Evolutionary conservation across 2,797 vertebrate species (phyloP).

Genomic region (Anguilla obscura): DNA sequence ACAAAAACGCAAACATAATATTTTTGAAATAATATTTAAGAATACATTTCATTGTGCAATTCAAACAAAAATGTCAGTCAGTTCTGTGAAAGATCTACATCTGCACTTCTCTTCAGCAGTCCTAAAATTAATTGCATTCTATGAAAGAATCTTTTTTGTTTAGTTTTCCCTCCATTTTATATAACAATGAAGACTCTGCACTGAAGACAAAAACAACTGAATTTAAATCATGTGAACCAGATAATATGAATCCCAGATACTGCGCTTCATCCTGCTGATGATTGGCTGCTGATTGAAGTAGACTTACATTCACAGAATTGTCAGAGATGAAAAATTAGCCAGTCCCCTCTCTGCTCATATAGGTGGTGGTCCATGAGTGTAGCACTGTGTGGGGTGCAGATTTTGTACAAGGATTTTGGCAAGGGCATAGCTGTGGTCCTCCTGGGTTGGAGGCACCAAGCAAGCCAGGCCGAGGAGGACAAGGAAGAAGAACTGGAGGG

Average conservation of each 20-base stretch:
- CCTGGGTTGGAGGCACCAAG: conserved; percentile 84
- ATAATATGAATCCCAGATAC: conserved; percentile 43
- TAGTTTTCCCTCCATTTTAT: conserved; percentile 29
- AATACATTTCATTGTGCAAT: too few species aligned
- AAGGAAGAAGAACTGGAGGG: conserved; percentile 87
- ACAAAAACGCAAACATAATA: too few species aligned
- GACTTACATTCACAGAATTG: conserved; percentile 22
- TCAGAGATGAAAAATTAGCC: conserved; percentile 31
- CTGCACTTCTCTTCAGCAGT: conserved; percentile 24
- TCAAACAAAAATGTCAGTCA: too few species aligned
- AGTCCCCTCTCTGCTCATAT: conserved; percentile 69
- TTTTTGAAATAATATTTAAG: too few species aligned
- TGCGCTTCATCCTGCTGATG: conserved; percentile 42
- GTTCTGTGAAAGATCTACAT: conserved; percentile 20
- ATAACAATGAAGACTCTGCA: conserved; percentile 33
- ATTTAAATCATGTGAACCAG: conserved; percentile 43
- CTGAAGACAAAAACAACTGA: neutral
- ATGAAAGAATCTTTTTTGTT: conserved; percentile 35
- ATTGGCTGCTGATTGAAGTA: conserved; percentile 7
- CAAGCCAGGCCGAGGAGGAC: conserved; percentile 82
- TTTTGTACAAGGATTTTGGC: conserved; percentile 93
- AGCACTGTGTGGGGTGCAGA: conserved; percentile 93
- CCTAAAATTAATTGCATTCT: conserved; percentile 9
- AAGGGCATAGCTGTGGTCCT: conserved; percentile 87
- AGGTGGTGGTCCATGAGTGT: conserved; percentile 91